Evolutionary conservation across 1,140 invertebrate genomes (phyloP), one percentile per base, ranked within the genome.

Genomic region (Cotesia typhae): DNA sequence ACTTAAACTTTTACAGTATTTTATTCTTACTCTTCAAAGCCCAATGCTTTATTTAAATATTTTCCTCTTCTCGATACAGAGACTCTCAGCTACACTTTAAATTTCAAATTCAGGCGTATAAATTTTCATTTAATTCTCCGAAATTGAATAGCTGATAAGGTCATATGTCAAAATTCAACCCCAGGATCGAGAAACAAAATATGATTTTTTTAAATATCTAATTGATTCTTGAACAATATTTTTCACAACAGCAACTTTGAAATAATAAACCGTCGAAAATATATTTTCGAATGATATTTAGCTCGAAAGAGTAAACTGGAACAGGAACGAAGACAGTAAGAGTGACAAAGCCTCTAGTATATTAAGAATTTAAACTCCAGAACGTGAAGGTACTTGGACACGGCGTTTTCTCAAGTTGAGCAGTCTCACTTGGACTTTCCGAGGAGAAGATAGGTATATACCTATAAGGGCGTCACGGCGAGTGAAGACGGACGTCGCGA

Each of bases 401-500:
- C 66, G 53, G 20, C 66, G 36, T 67, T 67, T 67, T 51, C 66
- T 67, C 53, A 55, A 14, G 67, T 12, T 74, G 73, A 73, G 73
- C 74, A 74, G 74, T 77, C 77, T 72, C 77, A 72, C 74, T 75
- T 61, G 80, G 83, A 84, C 81, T 85, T 83, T 83, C 79, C 78
- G 80, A 81, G 81, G 75, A 67, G 80, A 78, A 79, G 78, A 80
- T 47, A 47, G 41, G 41, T 47, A 47, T 47, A 47, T 17, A 17
- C 17, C 17, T 17, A 17, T 47, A 82, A 83, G 83, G 84, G 84
- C 85, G 85, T 87, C 85, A 87, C 85, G 85, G 81, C 81, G 81
- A 87, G 85, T 86, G 85, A 87, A 87, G 85, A 87, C 84, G 85
- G 85, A 86, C 85, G 85, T 84, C 84, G 85, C 83, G 85, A 85